Evolutionary conservation across 2,888 invertebrate genomes (phyloP), one percentile per base, ranked within the genome.

Genomic region (Brachylomia viminalis): DNA sequence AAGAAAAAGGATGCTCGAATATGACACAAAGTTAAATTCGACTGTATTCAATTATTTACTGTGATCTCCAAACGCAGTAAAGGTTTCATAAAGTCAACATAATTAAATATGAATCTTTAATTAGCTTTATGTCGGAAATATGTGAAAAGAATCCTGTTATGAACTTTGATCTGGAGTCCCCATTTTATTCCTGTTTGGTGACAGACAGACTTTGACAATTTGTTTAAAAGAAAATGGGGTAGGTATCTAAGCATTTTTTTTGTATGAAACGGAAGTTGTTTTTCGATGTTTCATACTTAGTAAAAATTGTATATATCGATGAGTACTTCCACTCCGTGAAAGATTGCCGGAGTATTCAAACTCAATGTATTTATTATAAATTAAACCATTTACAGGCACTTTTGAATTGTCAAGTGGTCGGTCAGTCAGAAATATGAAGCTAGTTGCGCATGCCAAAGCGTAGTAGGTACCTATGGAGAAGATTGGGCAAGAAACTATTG

Each of bases 101-200:
- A 59, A 76, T 80, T 47, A 65, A 72, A 68, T 61, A 76, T 80
- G 75, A 64, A 75, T 17, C 27, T 23, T 47, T 64, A 74, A 54
- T 69, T 54, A 73, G 58, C 73, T 30, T 30, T 13, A 17, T 61
- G 42, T 27, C 15, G 27, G 33, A 52, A 54, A 33, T 54, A 8
- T 23, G 30, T 42, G 15, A 17, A 66, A 66, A 59, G n/a, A 66
- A 66, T 20, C 8, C 30, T 52, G 30, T 33, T 20, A n/a, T 20
- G 20, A 74, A 61, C 38, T 33, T 13, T 61, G 45, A 30, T 73
- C n/a, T 23, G 27, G 11, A 17, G 27, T 30, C 49, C 13, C 10
- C 59, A 42, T 30, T 49, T 8, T 72, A n/a, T 30, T 45, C 42
- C 54, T 54, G 54, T 56, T 45, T 15, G n/a, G 2, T 15, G 10